Conservation (phyloP, 2,888 invertebrate species). For the Hypomecis punctinalis region DNA sequence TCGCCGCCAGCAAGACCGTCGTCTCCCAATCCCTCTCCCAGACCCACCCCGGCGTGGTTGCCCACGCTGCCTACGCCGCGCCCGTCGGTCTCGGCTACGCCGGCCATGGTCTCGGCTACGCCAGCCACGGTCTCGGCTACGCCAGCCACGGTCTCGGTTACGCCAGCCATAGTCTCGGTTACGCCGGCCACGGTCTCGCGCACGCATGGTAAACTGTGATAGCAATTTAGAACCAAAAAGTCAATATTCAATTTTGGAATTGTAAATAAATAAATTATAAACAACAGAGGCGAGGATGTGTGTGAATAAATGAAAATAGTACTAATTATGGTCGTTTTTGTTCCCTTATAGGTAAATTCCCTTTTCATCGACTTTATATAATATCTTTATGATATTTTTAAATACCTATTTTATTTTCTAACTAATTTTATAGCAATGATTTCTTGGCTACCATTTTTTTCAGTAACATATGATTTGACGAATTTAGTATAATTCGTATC, state of each 20-base stretch:
- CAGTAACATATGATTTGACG: no score
- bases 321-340: conserved; percentile 41
- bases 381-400: not conserved
- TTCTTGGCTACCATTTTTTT: no score
- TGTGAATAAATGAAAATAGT: conserved; percentile 79
- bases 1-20: conserved; percentile 64
- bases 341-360: not conserved
- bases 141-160: conserved; percentile 47
- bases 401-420: no score
- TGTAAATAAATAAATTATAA: conserved; percentile 76
- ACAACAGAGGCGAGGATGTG: conserved; percentile 79
- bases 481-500: no score
- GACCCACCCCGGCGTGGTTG: conserved; percentile 70
- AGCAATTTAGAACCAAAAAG: conserved; percentile 72
- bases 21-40: conserved; percentile 71
- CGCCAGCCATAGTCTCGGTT: conserved; percentile 42
- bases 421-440: no score
- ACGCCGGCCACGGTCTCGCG: conserved; percentile 49
- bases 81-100: conserved; percentile 49
- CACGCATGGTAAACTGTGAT: conserved; percentile 82
- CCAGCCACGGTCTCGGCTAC: conserved; percentile 46
- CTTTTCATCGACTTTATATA: not conserved
- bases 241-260: conserved; percentile 77
- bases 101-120: conserved; percentile 48
- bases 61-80: conserved; percentile 52